Evolutionary conservation across 2,888 invertebrate species (phyloP), one percentile per base, ranked within the genome.

Genomic region (Papilio gigon): DNA sequence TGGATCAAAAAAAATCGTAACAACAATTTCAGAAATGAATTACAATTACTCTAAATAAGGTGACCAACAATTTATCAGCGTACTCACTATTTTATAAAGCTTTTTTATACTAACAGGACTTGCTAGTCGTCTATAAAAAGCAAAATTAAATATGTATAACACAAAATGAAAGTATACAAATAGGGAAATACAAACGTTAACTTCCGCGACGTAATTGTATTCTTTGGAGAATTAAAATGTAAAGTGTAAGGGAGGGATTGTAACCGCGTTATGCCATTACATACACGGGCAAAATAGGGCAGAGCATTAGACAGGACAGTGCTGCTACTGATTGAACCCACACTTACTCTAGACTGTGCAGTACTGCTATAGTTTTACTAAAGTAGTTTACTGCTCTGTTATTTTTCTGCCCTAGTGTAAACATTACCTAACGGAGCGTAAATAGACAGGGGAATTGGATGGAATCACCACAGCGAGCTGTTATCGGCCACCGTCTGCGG

Each of bases 161-260:
- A 20, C 27, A 47, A 33, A 62, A 42, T 44, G 44, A 42, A 50
- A 35, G 9, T n/a, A 12, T 20, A 44, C 20, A 22, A 47, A 33
- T 17, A 30, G n/a, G 53, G 6, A 17, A 30, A 56, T 56, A 9
- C 33, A 59, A 60, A 66, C 44, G 47, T 47, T 47, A 25, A 17
- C 44, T 44, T n/a, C 25, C n/a, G 59, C 44, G 44, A 59, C 30
- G 17, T 35, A 65, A 65, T 35, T 35, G 44, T 25, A 65, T 56
- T 44, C 33, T 58, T 58, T 60, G 30, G 25, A 44, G 35, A 37
- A 66, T 59, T 66, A 14, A 59, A 66, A 27, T 59, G 44, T 56
- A 59, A 66, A 59, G 47, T 59, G 66, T 47, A 59, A 35, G 35
- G 59, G 66, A 66, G 44, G 30, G 27, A 27, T 47, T 27, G 12